phyloP scores from a whole-genome alignment of 2,888 invertebrate genomes.

The Eupithecia tripunctaria region DNA sequence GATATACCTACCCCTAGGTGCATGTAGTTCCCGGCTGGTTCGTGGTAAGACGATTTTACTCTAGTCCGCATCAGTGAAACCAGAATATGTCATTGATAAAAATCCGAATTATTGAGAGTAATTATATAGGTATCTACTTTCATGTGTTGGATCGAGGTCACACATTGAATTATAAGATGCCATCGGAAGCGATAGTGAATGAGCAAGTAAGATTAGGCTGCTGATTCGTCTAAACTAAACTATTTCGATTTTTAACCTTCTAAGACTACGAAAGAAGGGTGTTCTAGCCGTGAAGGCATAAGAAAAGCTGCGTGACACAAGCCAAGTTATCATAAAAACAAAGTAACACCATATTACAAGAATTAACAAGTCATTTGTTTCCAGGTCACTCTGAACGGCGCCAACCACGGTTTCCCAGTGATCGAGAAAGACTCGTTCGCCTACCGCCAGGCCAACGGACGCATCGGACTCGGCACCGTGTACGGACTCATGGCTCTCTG shows the following conservation, averaged over 20 bases:
- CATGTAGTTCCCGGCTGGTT: too few relatives aligned
- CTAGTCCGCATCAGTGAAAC: background rate
- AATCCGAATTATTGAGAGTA: too few relatives aligned
- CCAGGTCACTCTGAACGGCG: constrained; percentile 86
- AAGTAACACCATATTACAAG: background rate
- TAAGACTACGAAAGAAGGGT: background rate
- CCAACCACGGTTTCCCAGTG: constrained; percentile 88
- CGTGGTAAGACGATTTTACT: background rate
- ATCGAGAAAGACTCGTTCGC: constrained; percentile 85
- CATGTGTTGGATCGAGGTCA: background rate
- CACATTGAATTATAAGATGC: background rate
- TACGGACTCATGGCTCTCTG: constrained; percentile 88
- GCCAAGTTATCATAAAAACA: too few relatives aligned
- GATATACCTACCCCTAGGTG: too few relatives aligned
- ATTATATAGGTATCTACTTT: too few relatives aligned
- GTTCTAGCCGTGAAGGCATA: background rate
- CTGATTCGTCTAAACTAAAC: background rate
- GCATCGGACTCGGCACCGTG: constrained; percentile 84
- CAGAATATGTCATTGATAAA: too few relatives aligned
- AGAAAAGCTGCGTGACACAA: background rate
- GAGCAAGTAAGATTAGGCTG: background rate
- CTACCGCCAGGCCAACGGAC: constrained; percentile 82
- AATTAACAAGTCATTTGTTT: background rate
- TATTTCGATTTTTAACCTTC: background rate
- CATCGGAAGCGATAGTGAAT: background rate